Conservation (phyloP, 1,140 invertebrate species). For the Berghia stephanieae region DNA sequence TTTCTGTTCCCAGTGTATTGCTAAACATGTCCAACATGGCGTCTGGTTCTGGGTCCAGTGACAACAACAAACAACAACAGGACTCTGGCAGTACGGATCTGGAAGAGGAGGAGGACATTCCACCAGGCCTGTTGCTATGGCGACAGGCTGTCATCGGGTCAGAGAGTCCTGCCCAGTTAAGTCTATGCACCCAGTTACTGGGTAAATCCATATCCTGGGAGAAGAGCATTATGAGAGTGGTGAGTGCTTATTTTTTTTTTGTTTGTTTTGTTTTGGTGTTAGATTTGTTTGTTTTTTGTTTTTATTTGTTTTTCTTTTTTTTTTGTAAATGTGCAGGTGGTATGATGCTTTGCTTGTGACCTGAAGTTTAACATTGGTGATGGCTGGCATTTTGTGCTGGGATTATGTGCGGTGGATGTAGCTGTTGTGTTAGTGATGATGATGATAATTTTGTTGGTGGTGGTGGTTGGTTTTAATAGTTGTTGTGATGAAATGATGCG, state of each 20-base stretch:
- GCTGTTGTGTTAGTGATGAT: too few relatives aligned
- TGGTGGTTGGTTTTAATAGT: too few relatives aligned
- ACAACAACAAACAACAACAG: constrained; percentile 23
- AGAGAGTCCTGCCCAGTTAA: constrained; percentile 86
- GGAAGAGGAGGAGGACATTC: constrained; percentile 52
- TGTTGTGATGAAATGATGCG: too few relatives aligned
- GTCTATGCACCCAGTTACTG: constrained; percentile 88
- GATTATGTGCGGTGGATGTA: too few relatives aligned
- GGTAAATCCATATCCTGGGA: constrained; percentile 96
- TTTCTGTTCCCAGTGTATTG: constrained; percentile 46
- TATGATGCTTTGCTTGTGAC: too few relatives aligned
- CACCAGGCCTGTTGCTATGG: constrained; percentile 81
- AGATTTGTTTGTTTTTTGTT: neutral
- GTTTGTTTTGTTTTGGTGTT: neutral
- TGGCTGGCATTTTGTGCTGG: too few relatives aligned
- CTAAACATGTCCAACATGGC: constrained; percentile 56
- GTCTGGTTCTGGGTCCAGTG: constrained; percentile 36
- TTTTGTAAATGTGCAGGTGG: neutral
- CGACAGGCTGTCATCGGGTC: constrained; percentile 84
- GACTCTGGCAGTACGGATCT: constrained; percentile 33
- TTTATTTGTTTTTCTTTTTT: neutral
- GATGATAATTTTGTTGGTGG: too few relatives aligned
- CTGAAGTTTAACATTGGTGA: too few relatives aligned
- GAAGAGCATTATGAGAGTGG: constrained; percentile 98
- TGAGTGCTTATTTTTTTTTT: constrained; percentile 71